Evolutionary conservation across 1,140 invertebrate species (phyloP), one percentile per base, ranked within the genome.

Genomic region (Scaptodrosophila lebanonensis): DNA sequence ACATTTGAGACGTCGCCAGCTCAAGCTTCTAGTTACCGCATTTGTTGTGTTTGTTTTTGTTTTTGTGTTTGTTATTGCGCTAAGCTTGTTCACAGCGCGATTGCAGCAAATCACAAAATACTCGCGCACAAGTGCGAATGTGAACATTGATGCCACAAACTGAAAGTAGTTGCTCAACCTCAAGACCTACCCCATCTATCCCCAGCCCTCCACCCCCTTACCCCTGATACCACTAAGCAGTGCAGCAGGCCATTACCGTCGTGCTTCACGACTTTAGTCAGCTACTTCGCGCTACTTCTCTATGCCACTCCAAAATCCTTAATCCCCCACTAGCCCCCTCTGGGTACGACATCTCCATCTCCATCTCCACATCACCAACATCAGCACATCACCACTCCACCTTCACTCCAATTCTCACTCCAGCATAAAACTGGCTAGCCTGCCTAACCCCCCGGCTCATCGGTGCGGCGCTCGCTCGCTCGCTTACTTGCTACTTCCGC

Each of bases 51-150:
- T n/a, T n/a, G n/a, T n/a, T n/a, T n/a, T n/a, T n/a, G n/a, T n/a
- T n/a, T n/a, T n/a, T n/a, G n/a, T n/a, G n/a, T n/a, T n/a, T n/a
- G n/a, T n/a, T n/a, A n/a, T n/a, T 25, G 22, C 22, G n/a, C 22
- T 25, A 42, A 63, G 60, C 57, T 65, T 60, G 62, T 67, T 68
- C 57, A 61, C 72, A 51, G 53, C 58, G 75, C 69, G 75, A 82
- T 82, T 79, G 75, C 75, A 70, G 73, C 68, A 82, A 82, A 82
- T 82, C 75, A 82, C 70, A 82, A 82, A 82, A 82, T 82, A 63
- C 70, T 82, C 75, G 75, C n/a, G n/a, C 66, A 82, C 75, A 82
- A 82, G 75, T 82, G 75, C 70, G 75, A 82, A 82, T 82, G 75
- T 82, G 75, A 82, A 82, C 83, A 82, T 82, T 82, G 75, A 82